phyloP scores from a whole-genome alignment of 2,888 invertebrate genomes.

The Orchesella flavescens region DNA sequence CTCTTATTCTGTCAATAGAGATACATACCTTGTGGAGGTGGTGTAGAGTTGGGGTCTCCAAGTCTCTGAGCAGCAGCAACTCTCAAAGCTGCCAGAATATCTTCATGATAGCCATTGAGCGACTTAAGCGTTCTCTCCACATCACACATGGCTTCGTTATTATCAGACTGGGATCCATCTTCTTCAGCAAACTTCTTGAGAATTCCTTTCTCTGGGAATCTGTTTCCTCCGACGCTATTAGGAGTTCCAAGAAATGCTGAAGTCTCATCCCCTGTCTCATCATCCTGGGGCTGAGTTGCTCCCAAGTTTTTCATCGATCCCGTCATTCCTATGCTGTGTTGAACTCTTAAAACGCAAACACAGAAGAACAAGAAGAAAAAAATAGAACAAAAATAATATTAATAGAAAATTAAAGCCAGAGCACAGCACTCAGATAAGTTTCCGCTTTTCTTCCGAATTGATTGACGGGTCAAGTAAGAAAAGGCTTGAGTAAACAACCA shows the following conservation, averaged over 20 bases:
- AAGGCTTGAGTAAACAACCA: constrained; percentile 57
- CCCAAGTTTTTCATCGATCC: constrained; percentile 72
- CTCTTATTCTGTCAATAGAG: not conserved
- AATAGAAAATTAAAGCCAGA: constrained; percentile 57
- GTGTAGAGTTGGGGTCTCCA: constrained; percentile 76
- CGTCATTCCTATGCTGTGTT: constrained; percentile 71
- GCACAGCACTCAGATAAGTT: constrained; percentile 39
- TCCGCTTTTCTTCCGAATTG: constrained; percentile 57
- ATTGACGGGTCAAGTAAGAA: constrained; percentile 60
- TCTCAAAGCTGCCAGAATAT: constrained; percentile 90
- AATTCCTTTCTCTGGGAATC: constrained; percentile 89
- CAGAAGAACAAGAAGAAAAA: not conserved
- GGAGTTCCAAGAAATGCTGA: constrained; percentile 84
- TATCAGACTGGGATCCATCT: constrained; percentile 72
- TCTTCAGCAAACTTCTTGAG: constrained; percentile 81
- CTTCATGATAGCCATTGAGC: constrained; percentile 93
- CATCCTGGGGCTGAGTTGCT: constrained; percentile 64
- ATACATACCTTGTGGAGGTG: constrained; percentile 79
- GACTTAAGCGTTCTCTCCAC: constrained; percentile 84
- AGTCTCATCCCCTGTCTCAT: constrained; percentile 79
- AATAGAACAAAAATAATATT: constrained; percentile 46
- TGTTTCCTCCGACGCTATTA: constrained; percentile 64
- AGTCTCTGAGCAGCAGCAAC: constrained; percentile 80
- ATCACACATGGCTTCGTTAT: constrained; percentile 74
- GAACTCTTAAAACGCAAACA: constrained; percentile 66